Evolutionary conservation across 2,888 invertebrate genomes (phyloP), one percentile per base, ranked within the genome.

Genomic region (Loripinus fragilis): DNA sequence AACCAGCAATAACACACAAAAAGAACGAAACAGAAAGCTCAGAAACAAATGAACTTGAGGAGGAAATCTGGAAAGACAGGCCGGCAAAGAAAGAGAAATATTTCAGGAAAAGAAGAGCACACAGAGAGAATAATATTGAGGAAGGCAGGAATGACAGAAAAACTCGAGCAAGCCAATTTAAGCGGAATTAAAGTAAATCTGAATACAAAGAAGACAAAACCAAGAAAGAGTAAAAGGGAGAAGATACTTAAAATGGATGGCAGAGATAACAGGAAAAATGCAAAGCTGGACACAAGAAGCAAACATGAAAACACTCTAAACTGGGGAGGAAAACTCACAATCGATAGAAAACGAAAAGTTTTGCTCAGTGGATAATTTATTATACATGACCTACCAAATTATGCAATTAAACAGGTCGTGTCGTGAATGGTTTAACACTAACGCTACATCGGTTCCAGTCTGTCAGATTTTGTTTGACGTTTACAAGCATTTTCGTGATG

Each of bases 101-200:
- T n/a, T 48, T 48, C n/a, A n/a, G 48, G 48, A 48, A 48, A 48
- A 48, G 48, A 48, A 48, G n/a, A n/a, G n/a, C n/a, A n/a, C n/a
- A 48, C 20, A 48, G n/a, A 48, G 48, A 48, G 8, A n/a, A 20
- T n/a, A 8, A 15, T 15, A 48, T 15, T 20, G 48, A 48, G n/a
- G 5, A 48, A 20, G 48, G n/a, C 12, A 48, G 20, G 5, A 48
- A 10, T 20, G n/a, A 48, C 12, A n/a, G n/a, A n/a, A n/a, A n/a
- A n/a, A n/a, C 20, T n/a, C 48, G n/a, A 5, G 8, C 12, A 48
- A 10, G n/a, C 48, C n/a, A 8, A 20, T 48, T 5, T 5, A 8
- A 48, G n/a, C 12, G 48, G n/a, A 20, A 20, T 15, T 20, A 20
- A 48, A 48, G n/a, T 20, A 20, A 10, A 48, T 48, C 5, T 48